A percentile compares a stretch with the other conserved stretches of the same genome.
phyloP scores from a whole-genome alignment of 2,888 invertebrate species.

The Philaethria dido region DNA sequence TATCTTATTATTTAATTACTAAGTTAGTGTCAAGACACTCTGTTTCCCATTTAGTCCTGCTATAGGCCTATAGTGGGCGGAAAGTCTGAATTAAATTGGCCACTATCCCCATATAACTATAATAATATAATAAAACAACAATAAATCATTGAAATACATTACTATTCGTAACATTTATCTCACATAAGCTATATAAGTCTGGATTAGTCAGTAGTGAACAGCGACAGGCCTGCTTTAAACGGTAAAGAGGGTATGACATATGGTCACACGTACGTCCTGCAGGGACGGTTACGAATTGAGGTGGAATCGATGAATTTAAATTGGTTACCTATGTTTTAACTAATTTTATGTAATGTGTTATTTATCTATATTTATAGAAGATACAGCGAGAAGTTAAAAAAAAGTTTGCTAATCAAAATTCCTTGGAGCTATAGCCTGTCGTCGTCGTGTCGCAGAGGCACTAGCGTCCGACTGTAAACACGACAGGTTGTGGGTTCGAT shows the following conservation, averaged over 20 bases:
- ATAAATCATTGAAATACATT: neutral
- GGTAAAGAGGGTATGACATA: constrained; percentile 20
- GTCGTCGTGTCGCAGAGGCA: too few species aligned
- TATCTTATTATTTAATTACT: too few species aligned
- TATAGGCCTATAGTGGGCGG: too few species aligned
- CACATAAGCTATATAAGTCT: neutral
- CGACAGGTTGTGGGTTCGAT: too few species aligned
- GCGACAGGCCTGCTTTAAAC: constrained; percentile 1
- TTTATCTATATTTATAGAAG: neutral
- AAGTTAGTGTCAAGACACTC: too few species aligned
- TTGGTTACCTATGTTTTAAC: neutral
- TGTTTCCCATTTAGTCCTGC: too few species aligned
- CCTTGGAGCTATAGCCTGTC: too few species aligned
- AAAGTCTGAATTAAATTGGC: too few species aligned
- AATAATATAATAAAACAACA: neutral
- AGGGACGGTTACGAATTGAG: constrained; percentile 1
- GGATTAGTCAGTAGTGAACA: constrained; percentile 9
- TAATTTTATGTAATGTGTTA: neutral
- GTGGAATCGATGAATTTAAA: constrained; percentile 2
- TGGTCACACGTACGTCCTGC: neutral
- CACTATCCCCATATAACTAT: neutral
- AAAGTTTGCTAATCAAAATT: too few species aligned
- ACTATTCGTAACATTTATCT: neutral
- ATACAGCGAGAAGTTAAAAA: too few species aligned
- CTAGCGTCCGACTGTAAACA: too few species aligned